Base-by-base conservation (phyloP, 2,113 vertebrate genomes). In the Amia ocellicauda region DNA sequence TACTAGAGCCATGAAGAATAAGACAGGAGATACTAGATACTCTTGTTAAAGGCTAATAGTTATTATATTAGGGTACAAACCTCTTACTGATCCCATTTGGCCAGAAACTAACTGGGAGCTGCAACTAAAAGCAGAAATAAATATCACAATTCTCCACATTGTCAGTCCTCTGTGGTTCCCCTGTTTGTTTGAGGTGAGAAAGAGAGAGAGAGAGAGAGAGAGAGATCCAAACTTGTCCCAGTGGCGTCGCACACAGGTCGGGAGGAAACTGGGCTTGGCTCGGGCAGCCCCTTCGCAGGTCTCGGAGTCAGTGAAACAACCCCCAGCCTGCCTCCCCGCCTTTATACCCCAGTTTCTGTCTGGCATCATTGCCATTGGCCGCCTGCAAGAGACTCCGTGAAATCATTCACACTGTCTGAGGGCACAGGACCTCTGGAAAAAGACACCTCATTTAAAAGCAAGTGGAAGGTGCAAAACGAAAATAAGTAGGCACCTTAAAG, bases 51-150 rank as follows among this genome's bases (percentile, higher is more conserved):
- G n/a, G n/a, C n/a, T n/a, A n/a, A n/a, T n/a, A n/a, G n/a, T n/a
- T n/a, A n/a, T n/a, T n/a, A n/a, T n/a, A 36, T 36, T 0, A 4
- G 1, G 3, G 36, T 2, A 52, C 76, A 81, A 62, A 86, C 85
- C 85, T 81, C 85, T 80, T 66, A 19, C 55, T 36, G 31, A 36
- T 2, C 5, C 31, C 11, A 36, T 4, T 19, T 85, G 85, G 57
- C 69, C 81, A 3, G 68, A 70, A 1, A 68, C 78, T 3, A 45
- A 2, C 0, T 69, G 27, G 53, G 53, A 56, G 19, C 75, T 70
- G 49, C 63, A 53, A 64, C 62, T 69, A 13, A 88, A 64, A 10
- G 29, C 66, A 62, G 66, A 73, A 72, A 42, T 62, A 42, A 86
- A 60, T 57, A 77, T 22, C 45, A 83, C 42, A 17, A 74, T 60